Percentiles rank a stretch among this genome's conserved stretches.
Conservation (phyloP, 1,140 invertebrate genomes). For the Anoplophora glabripennis region DNA sequence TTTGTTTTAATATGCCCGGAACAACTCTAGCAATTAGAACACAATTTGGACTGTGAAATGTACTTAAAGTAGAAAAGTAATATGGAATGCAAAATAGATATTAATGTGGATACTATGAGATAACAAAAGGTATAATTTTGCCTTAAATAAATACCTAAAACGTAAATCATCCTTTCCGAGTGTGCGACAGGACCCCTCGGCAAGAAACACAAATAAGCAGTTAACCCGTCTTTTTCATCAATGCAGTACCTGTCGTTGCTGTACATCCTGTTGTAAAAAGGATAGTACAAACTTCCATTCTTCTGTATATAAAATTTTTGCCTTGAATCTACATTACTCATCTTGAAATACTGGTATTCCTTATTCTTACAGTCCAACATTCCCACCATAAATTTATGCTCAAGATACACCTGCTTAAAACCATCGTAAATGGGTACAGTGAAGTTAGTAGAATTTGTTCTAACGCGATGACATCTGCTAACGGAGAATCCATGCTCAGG, state of each 20-base stretch:
- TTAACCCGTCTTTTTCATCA: constrained; percentile 14
- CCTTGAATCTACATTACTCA: neutral
- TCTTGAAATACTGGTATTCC: constrained; percentile 3
- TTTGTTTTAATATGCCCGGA: no score
- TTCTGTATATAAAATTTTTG: constrained; percentile 15
- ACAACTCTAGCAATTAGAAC: no score
- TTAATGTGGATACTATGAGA: no score
- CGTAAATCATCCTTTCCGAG: no score
- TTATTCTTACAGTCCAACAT: neutral
- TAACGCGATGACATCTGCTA: neutral
- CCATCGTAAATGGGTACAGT: constrained; percentile 1
- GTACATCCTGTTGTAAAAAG: neutral
- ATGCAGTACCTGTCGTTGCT: constrained; percentile 14
- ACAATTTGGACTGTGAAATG: no score
- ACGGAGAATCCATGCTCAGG: neutral
- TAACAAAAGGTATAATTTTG: no score
- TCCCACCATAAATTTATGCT: neutral
- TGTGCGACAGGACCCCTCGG: no score
- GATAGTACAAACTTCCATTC: constrained; percentile 15
- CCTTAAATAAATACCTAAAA: no score
- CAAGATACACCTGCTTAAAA: neutral
- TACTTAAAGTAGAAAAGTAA: no score
- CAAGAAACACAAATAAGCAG: constrained; percentile 13
- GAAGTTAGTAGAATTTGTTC: neutral
- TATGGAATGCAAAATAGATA: no score